These are phyloP conservation scores for Thumatha senex DNA, from an alignment of 2,888 invertebrate species.

Conservation along the genomic window DNA sequence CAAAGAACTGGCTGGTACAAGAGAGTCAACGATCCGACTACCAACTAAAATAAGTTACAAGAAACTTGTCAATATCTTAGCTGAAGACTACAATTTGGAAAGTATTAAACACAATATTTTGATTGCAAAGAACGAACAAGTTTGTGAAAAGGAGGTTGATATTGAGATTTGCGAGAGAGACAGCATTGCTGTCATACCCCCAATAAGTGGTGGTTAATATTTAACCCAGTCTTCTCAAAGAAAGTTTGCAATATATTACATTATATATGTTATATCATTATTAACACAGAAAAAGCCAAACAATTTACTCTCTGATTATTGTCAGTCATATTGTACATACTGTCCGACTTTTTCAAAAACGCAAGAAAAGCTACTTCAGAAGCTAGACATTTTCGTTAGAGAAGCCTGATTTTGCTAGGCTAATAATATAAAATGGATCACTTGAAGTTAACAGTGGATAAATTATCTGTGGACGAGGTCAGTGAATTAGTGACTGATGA, in stretches of 20 bases:
- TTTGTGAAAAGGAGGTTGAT: conserved; percentile 81
- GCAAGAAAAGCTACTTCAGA: neutral
- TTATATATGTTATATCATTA: too few relatives aligned
- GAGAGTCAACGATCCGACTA: conserved; percentile 80
- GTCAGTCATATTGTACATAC: too few relatives aligned
- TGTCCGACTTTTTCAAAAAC: neutral
- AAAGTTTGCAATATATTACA: neutral
- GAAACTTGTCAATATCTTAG: conserved; percentile 85
- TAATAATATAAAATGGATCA: conserved; percentile 86
- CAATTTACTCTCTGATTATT: neutral
- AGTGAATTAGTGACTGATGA: conserved; percentile 86
- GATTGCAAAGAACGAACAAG: conserved; percentile 93
- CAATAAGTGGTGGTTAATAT: conserved; percentile 93
- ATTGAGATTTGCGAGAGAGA: conserved; percentile 87
- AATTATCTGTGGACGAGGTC: conserved; percentile 87
- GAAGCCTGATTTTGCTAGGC: neutral
- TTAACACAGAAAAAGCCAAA: neutral
- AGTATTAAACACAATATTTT: conserved; percentile 88
- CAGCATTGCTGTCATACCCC: conserved; percentile 96
- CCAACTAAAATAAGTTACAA: conserved; percentile 79
- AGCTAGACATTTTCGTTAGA: neutral
- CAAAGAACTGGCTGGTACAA: conserved; percentile 89
- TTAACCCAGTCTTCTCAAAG: neutral
- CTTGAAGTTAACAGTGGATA: conserved; percentile 86
- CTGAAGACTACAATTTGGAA: conserved; percentile 85